These are phyloP conservation scores for Donacobius atricapilla DNA, from an alignment of 2,113 vertebrate genomes.

Conservation along the genomic window DNA sequence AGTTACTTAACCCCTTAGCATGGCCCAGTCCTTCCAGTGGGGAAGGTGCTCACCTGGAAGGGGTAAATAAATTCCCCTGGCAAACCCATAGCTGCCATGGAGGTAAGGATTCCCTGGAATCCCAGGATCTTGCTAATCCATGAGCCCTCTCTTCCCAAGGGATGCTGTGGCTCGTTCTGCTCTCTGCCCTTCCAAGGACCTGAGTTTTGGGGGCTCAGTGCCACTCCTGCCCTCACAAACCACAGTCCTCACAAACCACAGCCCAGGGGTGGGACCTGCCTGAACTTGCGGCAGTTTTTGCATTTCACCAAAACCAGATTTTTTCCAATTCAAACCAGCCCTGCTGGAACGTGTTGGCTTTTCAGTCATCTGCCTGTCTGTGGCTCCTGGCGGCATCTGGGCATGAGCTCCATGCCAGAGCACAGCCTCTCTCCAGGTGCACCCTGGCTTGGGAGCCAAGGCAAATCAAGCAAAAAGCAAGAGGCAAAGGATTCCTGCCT, in stretches of 20 bases:
- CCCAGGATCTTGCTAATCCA: neutral
- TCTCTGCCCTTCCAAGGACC: neutral
- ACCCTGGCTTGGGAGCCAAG: neutral
- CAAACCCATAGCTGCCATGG: neutral
- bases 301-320: neutral
- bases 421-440: neutral
- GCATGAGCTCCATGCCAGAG: neutral
- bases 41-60: neutral
- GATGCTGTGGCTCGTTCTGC: neutral
- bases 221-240: neutral
- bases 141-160: neutral
- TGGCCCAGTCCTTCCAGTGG: accelerated
- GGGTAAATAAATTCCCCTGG: neutral
- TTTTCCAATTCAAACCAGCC: neutral
- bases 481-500: neutral
- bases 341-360: accelerated
- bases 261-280: neutral
- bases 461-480: neutral
- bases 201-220: neutral
- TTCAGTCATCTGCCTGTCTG: neutral
- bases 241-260: accelerated
- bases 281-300: neutral
- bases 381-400: neutral
- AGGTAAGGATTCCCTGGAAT: neutral
- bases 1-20: neutral